Conservation (phyloP, 2,888 invertebrate species). For the Euplexia lucipara region DNA sequence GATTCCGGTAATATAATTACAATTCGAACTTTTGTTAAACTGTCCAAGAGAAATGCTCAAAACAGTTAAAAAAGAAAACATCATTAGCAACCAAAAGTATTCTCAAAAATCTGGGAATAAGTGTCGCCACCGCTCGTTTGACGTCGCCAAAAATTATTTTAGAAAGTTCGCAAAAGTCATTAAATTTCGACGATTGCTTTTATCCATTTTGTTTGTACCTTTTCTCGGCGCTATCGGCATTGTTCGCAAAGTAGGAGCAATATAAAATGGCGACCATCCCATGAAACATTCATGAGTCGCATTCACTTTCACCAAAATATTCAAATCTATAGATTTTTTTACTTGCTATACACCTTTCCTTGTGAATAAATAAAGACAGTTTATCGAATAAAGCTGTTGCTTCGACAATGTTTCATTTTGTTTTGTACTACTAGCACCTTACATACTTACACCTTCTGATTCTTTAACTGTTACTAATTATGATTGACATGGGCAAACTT, state of each 20-base stretch:
- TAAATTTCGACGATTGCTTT: conserved; percentile 52
- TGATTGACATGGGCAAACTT: neutral
- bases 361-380: conserved; percentile 36
- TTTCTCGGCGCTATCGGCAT: conserved; percentile 59
- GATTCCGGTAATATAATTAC: neutral
- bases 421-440: neutral
- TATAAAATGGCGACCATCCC: conserved; percentile 72
- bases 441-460: neutral
- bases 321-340: conserved; percentile 65
- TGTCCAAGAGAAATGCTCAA: conserved; percentile 21
- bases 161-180: conserved; percentile 39
- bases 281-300: conserved; percentile 80
- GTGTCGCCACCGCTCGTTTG: conserved; percentile 12
- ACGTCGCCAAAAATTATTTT: conserved; percentile 35
- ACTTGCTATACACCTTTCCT: conserved; percentile 46
- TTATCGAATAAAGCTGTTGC: conserved; percentile 51
- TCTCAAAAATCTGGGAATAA: conserved; percentile 13
- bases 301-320: conserved; percentile 65
- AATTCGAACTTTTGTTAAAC: conserved; percentile 22
- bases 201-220: conserved; percentile 49
- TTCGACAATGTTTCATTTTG: conserved; percentile 30
- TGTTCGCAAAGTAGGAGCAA: conserved; percentile 63
- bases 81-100: conserved; percentile 16
- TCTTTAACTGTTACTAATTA: conserved; percentile 1
- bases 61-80: neutral